phyloP scores from a whole-genome alignment of 1,140 invertebrate genomes.

The Oreohelix idahoensis region DNA sequence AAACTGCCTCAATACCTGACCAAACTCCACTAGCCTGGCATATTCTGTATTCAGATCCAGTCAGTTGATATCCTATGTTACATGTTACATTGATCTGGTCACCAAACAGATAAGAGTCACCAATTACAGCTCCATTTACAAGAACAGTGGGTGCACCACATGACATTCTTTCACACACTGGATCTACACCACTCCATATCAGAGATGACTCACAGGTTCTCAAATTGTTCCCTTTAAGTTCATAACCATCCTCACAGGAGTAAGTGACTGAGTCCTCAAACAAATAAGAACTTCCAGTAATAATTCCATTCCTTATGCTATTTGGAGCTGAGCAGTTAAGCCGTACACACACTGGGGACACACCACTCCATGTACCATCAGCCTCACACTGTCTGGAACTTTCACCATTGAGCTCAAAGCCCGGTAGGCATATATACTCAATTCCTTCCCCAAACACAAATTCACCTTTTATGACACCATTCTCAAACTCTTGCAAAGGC shows the following conservation, averaged over 20 bases:
- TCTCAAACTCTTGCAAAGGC: slow-evolving; percentile 51
- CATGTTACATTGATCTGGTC: slow-evolving; percentile 54
- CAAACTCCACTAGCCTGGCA: slow-evolving; percentile 62
- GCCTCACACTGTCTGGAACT: slow-evolving; percentile 85
- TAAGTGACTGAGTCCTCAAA: slow-evolving; percentile 37
- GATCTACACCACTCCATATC: slow-evolving; percentile 70
- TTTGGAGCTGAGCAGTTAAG: slow-evolving; percentile 48
- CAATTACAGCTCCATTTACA: slow-evolving; percentile 51
- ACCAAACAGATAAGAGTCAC: slow-evolving; percentile 63
- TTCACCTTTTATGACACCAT: slow-evolving; percentile 66
- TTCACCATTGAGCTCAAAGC: slow-evolving; percentile 67
- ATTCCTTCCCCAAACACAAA: slow-evolving; percentile 8
- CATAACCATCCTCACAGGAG: slow-evolving; percentile 56
- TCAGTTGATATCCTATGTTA: slow-evolving; percentile 63
- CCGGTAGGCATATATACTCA: slow-evolving; percentile 66
- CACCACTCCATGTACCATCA: slow-evolving; percentile 84
- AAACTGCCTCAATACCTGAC: slow-evolving; percentile 60
- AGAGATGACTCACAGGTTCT: slow-evolving; percentile 66
- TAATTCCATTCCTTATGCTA: slow-evolving; percentile 45
- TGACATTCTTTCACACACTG: slow-evolving; percentile 50
- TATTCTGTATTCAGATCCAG: slow-evolving; percentile 51
- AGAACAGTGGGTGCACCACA: slow-evolving; percentile 55
- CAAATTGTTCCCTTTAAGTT: slow-evolving; percentile 76
- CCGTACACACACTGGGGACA: slow-evolving; percentile 52
- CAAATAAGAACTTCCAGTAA: slow-evolving; percentile 51